phyloP scores from a whole-genome alignment of 2,797 vertebrate species.

The Lagodon rhomboides region DNA sequence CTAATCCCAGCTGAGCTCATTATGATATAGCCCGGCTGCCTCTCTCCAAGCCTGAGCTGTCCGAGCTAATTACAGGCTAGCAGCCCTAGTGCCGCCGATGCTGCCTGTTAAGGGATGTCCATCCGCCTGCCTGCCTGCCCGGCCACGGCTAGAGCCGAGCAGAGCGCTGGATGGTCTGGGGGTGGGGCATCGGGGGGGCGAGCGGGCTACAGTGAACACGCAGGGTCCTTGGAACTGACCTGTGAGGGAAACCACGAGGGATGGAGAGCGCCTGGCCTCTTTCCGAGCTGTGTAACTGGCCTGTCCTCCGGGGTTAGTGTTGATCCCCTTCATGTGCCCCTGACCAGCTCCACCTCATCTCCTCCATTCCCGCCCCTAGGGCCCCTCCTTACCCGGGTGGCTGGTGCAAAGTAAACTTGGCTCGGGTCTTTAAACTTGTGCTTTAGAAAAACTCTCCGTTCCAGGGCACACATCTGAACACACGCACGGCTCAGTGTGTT shows the following conservation, averaged over 20 bases:
- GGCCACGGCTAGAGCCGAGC: conserved; percentile 73
- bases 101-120: conserved; percentile 98
- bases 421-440: conserved; percentile 86
- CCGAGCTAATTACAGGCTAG: conserved; percentile 99
- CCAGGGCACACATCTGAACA: conserved; percentile 50
- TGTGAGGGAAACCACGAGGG: conserved; percentile 90
- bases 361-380: conserved; percentile 49
- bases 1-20: conserved; percentile 99
- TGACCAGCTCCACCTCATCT: conserved; percentile 77
- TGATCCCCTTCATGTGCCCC: conserved; percentile 94
- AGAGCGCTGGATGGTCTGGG: conserved; percentile 53
- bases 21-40: conserved; percentile 99
- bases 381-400: conserved; percentile 60
- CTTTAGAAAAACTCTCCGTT: conserved; percentile 58
- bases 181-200: conserved; percentile 53
- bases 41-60: conserved; percentile 98
- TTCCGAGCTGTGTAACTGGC: conserved; percentile 88
- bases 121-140: conserved; percentile 74
- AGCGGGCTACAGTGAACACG: conserved; percentile 64
- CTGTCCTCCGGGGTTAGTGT: conserved; percentile 93
- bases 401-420: conserved; percentile 92
- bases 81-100: conserved; percentile 86
- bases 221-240: conserved; percentile 95
- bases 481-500: conserved; percentile 77
- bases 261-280: conserved; percentile 84